phyloP scores from a whole-genome alignment of 2,888 invertebrate genomes.

The Tholera decimalis region DNA sequence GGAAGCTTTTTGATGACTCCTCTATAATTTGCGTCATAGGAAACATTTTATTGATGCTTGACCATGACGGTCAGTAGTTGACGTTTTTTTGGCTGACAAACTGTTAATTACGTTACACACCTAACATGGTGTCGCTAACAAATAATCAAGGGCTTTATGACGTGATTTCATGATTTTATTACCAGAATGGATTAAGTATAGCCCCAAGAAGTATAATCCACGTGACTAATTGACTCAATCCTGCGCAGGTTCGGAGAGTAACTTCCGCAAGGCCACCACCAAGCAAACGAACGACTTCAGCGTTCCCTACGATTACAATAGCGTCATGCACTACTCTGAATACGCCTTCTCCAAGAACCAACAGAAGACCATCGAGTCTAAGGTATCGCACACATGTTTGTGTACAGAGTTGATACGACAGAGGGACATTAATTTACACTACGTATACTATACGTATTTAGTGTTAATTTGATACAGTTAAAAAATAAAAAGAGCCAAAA shows the following conservation, averaged over 20 bases:
- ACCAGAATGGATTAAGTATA: not conserved
- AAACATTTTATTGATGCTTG: not conserved
- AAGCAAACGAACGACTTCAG: constrained; percentile 92
- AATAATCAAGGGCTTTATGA: not conserved
- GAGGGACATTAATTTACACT: no score
- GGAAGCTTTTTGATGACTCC: not conserved
- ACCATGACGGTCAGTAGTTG: not conserved
- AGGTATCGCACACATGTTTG: no score
- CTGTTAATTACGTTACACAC: not conserved
- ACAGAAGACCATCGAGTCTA: constrained; percentile 93
- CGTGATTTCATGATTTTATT: no score
- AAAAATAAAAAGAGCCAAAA: no score
- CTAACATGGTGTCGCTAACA: not conserved
- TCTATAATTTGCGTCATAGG: not conserved
- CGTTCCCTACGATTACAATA: constrained; percentile 94
- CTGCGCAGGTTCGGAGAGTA: constrained; percentile 91
- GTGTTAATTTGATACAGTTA: no score
- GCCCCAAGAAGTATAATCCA: not conserved
- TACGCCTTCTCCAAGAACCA: constrained; percentile 95
- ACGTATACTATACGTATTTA: no score
- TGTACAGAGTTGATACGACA: no score
- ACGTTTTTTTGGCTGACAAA: not conserved
- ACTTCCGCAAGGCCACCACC: constrained; percentile 93
- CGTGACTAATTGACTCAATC: not conserved
- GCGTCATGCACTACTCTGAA: constrained; percentile 96